These are phyloP conservation scores for Herpetotheres cachinnans DNA, from an alignment of 2,113 vertebrate genomes.

Conservation along the genomic window DNA sequence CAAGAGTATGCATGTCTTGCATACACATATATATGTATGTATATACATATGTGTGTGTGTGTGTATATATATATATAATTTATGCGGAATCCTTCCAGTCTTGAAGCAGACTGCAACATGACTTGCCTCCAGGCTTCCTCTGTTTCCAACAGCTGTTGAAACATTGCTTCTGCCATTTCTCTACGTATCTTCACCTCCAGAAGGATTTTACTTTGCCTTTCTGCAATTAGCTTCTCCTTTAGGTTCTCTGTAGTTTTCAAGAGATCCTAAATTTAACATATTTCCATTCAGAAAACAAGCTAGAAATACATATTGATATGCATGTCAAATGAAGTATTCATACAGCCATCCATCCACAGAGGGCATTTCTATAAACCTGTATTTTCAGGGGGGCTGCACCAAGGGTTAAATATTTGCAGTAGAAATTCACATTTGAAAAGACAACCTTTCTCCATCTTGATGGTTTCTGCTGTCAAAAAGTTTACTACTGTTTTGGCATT, in stretches of 20 bases:
- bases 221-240: slow-evolving; percentile 74
- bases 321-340: background rate
- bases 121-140: slow-evolving; percentile 81
- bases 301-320: background rate
- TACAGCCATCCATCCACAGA: background rate
- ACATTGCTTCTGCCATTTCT: slow-evolving; percentile 90
- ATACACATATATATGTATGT: too few species aligned
- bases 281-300: background rate
- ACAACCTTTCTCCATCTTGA: background rate
- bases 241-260: slow-evolving; percentile 78
- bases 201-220: slow-evolving; percentile 79
- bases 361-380: background rate
- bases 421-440: background rate
- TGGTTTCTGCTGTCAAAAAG: background rate
- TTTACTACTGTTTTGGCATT: background rate
- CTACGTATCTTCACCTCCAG: slow-evolving; percentile 87
- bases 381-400: background rate
- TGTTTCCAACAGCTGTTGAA: slow-evolving; percentile 81
- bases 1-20: background rate
- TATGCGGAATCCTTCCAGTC: background rate
- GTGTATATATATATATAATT: too few species aligned
- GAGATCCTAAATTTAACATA: slow-evolving; percentile 65
- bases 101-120: background rate
- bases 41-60: too few species aligned
- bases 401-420: background rate